A percentile compares a stretch with the other conserved stretches of the same genome.
Conservation (phyloP, 2,113 vertebrate genomes). For the Gavia stellata region DNA sequence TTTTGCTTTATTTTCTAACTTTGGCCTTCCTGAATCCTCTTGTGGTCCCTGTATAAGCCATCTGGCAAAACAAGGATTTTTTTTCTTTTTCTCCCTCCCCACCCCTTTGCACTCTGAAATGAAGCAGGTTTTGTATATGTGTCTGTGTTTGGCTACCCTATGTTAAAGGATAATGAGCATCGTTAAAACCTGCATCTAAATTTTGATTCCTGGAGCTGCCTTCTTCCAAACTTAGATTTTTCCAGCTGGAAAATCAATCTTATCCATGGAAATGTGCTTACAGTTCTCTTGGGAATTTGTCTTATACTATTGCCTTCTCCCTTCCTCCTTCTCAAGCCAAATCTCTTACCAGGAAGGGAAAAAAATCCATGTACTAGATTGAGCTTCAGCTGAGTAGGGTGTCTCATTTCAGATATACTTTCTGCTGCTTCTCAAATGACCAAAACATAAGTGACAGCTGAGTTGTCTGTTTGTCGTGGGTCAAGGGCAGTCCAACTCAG, state of each 20-base stretch:
- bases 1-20: slow-evolving; percentile 4
- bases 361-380: background rate
- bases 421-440: slow-evolving; percentile 41
- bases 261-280: slow-evolving; percentile 5
- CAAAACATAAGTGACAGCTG: slow-evolving; percentile 38
- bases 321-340: background rate
- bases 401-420: slow-evolving; percentile 40
- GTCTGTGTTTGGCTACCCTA: background rate
- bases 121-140: background rate
- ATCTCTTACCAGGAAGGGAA: slow-evolving; percentile 29
- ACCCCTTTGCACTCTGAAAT: background rate
- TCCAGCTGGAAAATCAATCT: slow-evolving; percentile 34
- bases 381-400: slow-evolving; percentile 31
- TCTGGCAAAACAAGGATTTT: background rate
- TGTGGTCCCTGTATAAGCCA: background rate
- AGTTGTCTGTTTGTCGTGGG: slow-evolving; percentile 29
- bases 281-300: slow-evolving; percentile 14
- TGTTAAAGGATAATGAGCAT: background rate
- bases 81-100: background rate
- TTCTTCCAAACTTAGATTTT: slow-evolving; percentile 17
- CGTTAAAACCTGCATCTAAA: background rate
- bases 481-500: slow-evolving; percentile 47
- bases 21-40: background rate
- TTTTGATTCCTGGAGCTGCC: background rate
- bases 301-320: background rate